Evolutionary conservation across 2,888 invertebrate genomes (phyloP).

Genomic region (Meiosimyza decipiens): DNA sequence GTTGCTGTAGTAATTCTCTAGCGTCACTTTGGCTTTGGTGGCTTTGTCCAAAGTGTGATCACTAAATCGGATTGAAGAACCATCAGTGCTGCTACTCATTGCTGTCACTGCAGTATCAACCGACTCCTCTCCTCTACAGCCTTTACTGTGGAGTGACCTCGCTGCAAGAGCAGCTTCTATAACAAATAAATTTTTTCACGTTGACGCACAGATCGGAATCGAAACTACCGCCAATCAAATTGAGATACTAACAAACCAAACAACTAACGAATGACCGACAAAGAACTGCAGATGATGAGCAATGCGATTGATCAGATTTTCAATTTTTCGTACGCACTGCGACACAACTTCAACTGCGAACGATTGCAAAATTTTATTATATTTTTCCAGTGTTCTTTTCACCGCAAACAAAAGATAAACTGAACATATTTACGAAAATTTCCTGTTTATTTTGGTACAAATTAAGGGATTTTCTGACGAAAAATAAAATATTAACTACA

Average conservation of each 20-base stretch:
- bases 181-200: background rate
- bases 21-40: slow-evolving; percentile 97
- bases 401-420: background rate
- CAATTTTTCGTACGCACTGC: background rate
- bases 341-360: background rate
- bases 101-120: background rate
- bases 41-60: slow-evolving; percentile 98
- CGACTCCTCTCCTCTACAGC: no score
- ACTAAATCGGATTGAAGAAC: slow-evolving; percentile 84
- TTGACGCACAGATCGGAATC: background rate
- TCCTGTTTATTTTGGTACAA: background rate
- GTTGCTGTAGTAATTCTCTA: slow-evolving; percentile 99
- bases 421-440: slow-evolving; percentile 13
- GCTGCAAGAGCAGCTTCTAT: background rate
- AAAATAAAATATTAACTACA: slow-evolving; percentile 1
- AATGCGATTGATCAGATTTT: slow-evolving; percentile 7
- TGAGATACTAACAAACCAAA: background rate
- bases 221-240: background rate
- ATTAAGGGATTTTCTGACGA: slow-evolving; percentile 8
- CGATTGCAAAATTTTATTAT: background rate
- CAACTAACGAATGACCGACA: background rate
- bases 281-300: background rate
- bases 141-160: no score
- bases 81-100: slow-evolving; percentile 57
- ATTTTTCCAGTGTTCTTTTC: background rate